A percentile compares a stretch with the other conserved stretches of the same genome.
Evolutionary conservation across 2,113 vertebrate species (phyloP).

Genomic region (Labeo rohita): DNA sequence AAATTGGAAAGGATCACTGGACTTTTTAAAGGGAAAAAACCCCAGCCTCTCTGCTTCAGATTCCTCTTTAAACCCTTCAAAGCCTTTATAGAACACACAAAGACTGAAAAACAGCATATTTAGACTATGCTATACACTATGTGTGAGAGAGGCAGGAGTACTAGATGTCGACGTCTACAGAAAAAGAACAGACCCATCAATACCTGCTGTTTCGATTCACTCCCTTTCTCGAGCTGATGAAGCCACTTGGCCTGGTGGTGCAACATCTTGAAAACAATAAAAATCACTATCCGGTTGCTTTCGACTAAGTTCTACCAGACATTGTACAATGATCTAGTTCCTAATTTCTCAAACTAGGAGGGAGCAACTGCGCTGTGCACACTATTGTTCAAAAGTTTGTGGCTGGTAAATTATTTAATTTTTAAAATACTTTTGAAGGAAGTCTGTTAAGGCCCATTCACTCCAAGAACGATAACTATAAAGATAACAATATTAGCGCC

Average conservation of each 20-base stretch:
- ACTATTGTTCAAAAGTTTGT: neutral
- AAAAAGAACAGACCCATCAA: neutral
- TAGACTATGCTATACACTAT: neutral
- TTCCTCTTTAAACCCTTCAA: neutral
- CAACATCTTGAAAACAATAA: neutral
- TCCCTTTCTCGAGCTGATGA: neutral
- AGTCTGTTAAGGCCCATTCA: too few species aligned
- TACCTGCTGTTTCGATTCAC: constrained; percentile 1
- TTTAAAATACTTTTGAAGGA: neutral
- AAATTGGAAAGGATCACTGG: neutral
- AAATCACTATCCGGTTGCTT: neutral
- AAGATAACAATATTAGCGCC: too few species aligned
- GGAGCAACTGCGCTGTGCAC: neutral
- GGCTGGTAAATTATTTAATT: neutral
- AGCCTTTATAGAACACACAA: neutral
- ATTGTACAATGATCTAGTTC: neutral
- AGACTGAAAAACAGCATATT: neutral
- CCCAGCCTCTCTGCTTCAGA: neutral
- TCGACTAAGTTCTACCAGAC: neutral
- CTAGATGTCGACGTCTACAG: neutral
- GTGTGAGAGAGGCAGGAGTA: neutral
- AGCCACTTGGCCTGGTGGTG: neutral
- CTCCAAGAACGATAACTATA: too few species aligned
- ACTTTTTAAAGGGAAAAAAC: neutral
- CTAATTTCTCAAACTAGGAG: neutral